Conservation (phyloP, 2,113 vertebrate genomes). For the Ploceus nigricollis region DNA sequence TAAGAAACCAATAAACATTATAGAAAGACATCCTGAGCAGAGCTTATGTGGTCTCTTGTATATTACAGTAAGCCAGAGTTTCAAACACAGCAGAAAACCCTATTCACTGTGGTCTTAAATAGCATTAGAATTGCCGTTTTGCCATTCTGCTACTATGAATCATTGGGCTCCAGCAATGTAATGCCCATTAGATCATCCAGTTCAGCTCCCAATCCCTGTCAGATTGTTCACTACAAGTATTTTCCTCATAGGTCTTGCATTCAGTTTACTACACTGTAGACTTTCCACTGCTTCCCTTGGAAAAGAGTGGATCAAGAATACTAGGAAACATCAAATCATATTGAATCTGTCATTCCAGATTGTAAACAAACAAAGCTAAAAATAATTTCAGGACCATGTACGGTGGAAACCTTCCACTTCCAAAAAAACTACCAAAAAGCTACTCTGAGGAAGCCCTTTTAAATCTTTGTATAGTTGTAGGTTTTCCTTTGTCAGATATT, state of each 20-base stretch:
- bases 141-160: background rate
- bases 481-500: background rate
- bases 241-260: background rate
- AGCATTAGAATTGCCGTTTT: background rate
- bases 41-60: background rate
- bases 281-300: constrained; percentile 49
- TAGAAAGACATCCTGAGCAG: background rate
- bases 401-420: constrained; percentile 35
- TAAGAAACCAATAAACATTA: background rate
- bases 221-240: constrained; percentile 44
- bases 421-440: background rate
- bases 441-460: background rate
- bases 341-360: constrained; percentile 31
- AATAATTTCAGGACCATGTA: constrained; percentile 25
- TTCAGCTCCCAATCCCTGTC: background rate
- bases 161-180: background rate
- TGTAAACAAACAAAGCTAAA: constrained; percentile 57
- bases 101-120: background rate
- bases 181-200: constrained; percentile 18
- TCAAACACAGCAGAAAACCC: background rate
- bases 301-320: constrained; percentile 43
- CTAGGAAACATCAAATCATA: constrained; percentile 60
- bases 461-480: background rate
- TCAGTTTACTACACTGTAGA: background rate
- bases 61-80: background rate